Base-by-base conservation (phyloP, 1,140 invertebrate species). In the Drosophila erecta region DNA sequence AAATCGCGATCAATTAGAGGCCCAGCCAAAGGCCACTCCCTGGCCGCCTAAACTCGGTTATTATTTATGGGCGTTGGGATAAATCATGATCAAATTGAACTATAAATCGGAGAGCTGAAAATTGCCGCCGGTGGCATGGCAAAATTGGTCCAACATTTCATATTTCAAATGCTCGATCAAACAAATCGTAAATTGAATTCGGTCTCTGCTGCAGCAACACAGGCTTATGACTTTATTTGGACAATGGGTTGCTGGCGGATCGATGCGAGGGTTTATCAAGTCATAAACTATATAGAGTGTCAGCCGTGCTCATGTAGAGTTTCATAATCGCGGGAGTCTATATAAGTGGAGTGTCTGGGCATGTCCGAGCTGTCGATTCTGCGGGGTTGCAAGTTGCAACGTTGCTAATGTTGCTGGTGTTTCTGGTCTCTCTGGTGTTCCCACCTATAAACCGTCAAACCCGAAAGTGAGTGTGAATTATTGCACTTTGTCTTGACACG, bases 381-480 rank as follows among this genome's bases (percentile, higher is more conserved):
- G 24, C 24, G 59, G 24, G 27, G 24, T 22, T 30, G 2, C 8
- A 10, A 24, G 33, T n/a, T 12, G 5, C 35, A 20, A 54, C 40
- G 10, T n/a, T 65, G 41, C 20, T 46, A 37, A 7, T 35, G 15
- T 51, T 54, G 33, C 24, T 51, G 15, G 10, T 64, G 40, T 40
- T 57, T 24, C 35, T 40, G 20, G 27, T 41, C 35, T 38, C 49
- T 27, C 24, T 74, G 61, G 57, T 65, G 74, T 81, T 77, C 44
- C 79, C 81, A 66, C 74, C 79, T 62, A 62, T 69, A 55, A 76
- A 67, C 57, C 73, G 79, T 85, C 81, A 80, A 85, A 70, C 75
- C 47, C 66, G 61, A 81, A 86, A 86, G 83, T 86, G 83, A 86
- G 84, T 86, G 83, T 86, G 83, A 86, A 87, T 87, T 86, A 86